Evolutionary conservation across 2,113 vertebrate genomes (phyloP).

Genomic region (Eulemur macaco): DNA sequence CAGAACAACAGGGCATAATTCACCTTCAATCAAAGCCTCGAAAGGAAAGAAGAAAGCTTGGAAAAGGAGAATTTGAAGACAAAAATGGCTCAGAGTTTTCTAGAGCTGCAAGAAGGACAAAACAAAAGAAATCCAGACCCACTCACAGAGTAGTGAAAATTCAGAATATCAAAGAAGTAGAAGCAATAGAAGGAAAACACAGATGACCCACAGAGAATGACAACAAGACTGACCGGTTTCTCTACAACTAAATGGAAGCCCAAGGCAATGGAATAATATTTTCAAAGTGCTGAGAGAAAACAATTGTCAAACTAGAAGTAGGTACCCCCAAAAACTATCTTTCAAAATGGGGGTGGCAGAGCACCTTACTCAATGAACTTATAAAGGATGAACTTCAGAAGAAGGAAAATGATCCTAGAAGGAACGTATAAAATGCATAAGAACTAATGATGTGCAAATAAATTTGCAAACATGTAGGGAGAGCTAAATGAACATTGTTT

Average conservation of each 20-base stretch:
- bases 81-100: neutral
- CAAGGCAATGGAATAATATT: neutral
- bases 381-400: neutral
- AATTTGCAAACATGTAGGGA: neutral
- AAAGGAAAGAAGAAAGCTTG: neutral
- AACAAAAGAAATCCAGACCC: neutral
- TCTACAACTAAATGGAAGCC: neutral
- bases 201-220: neutral
- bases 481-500: neutral
- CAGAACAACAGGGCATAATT: neutral
- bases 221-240: neutral
- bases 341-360: neutral
- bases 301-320: neutral
- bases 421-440: neutral
- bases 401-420: neutral
- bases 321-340: neutral
- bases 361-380: neutral
- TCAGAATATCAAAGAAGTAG: neutral
- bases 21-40: neutral
- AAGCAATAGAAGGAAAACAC: slow-evolving; percentile 7
- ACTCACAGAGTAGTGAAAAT: neutral
- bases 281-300: neutral
- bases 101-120: neutral
- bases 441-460: neutral
- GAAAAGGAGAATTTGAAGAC: neutral